These are phyloP conservation scores for Sus scrofa DNA, from an alignment of 2,113 vertebrate species.

Conservation along the genomic window T2T-Sscrofa CM000816.6:25924001-25924500, in stretches of 20 bases:
- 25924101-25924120: slow-evolving; percentile 25
- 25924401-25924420: slow-evolving; percentile 5
- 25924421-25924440: background rate
- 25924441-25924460: background rate
- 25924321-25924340: background rate
- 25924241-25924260: slow-evolving; percentile 10
- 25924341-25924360: background rate
- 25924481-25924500: slow-evolving; percentile 51
- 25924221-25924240: background rate
- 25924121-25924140: background rate
- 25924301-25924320: background rate
- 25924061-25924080: background rate
- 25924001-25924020: slow-evolving; percentile 9
- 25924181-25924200: background rate
- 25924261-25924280: background rate
- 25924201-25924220: background rate
- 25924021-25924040: slow-evolving; percentile 38
- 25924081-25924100: background rate
- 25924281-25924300: background rate
- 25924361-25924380: background rate
- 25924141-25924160: background rate
- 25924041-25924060: background rate
- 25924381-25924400: background rate
- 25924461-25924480: background rate
- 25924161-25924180: background rate